Percentiles rank a stretch among this genome's conserved stretches.
phyloP scores from a whole-genome alignment of 2,113 vertebrate genomes.

The Hemicordylus capensis region DNA sequence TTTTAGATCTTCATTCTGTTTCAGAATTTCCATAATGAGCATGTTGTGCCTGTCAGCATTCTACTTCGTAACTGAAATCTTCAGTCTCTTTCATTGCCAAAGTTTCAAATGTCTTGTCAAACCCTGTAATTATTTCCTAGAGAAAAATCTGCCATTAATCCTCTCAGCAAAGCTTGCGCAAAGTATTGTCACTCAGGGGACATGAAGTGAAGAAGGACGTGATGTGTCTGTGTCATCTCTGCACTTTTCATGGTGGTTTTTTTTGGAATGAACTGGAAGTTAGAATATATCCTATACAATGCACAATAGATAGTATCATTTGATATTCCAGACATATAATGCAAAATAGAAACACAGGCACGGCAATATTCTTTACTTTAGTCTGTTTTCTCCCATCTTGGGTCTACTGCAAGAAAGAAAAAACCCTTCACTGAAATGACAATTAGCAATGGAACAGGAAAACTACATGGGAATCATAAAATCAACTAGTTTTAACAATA shows the following conservation, averaged over 20 bases:
- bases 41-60: conserved; percentile 70
- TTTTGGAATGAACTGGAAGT: conserved; percentile 36
- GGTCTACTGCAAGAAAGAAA: no score
- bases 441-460: background rate
- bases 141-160: conserved; percentile 72
- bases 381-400: background rate
- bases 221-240: conserved; percentile 41
- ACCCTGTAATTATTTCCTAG: conserved; percentile 69
- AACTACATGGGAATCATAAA: background rate
- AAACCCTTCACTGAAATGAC: background rate
- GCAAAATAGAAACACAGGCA: conserved; percentile 13
- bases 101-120: conserved; percentile 70
- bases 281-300: conserved; percentile 25
- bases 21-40: conserved; percentile 72
- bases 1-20: conserved; percentile 63
- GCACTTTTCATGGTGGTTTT: conserved; percentile 44
- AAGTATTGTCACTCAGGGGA: conserved; percentile 48
- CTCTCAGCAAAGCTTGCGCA: conserved; percentile 60
- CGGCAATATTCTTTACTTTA: conserved; percentile 26
- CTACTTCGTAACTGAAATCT: conserved; percentile 69
- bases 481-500: background rate
- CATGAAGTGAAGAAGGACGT: conserved; percentile 54
- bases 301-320: background rate
- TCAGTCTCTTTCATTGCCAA: conserved; percentile 70
- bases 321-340: background rate